Conservation (phyloP, 2,888 invertebrate genomes). For the Stenichneumon culpator region DNA sequence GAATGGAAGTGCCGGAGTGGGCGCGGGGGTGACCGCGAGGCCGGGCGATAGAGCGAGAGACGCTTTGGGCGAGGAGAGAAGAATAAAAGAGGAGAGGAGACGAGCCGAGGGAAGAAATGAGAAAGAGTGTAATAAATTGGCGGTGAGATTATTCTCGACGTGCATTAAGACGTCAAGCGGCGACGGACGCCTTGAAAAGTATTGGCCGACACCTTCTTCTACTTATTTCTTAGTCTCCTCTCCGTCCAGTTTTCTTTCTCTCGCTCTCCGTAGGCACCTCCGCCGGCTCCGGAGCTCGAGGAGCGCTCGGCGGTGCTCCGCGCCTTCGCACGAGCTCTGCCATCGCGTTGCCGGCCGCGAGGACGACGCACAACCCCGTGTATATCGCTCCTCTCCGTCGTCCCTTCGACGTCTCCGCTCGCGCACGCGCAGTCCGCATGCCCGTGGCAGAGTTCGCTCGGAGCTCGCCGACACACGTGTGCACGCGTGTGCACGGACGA, state of each 20-base stretch:
- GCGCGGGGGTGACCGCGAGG: slow-evolving; percentile 55
- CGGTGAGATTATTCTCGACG: slow-evolving; percentile 85
- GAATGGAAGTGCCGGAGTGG: slow-evolving; percentile 68
- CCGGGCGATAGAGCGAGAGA: slow-evolving; percentile 17
- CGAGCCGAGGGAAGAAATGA: slow-evolving; percentile 81
- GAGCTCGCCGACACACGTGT: slow-evolving; percentile 18
- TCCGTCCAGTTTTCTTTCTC: slow-evolving; percentile 11
- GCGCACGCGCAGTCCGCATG: slow-evolving; percentile 48
- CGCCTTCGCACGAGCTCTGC: slow-evolving; percentile 46
- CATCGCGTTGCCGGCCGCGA: slow-evolving; percentile 29
- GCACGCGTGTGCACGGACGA: not conserved
- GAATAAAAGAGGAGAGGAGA: slow-evolving; percentile 49
- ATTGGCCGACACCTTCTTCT: slow-evolving; percentile 83
- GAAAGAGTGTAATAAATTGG: slow-evolving; percentile 85
- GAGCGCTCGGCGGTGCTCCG: too few species aligned
- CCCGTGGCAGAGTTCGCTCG: not conserved
- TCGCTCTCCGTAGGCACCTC: slow-evolving; percentile 5
- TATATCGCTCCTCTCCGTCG: slow-evolving; percentile 40
- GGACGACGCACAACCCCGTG: slow-evolving; percentile 35
- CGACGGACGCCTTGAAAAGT: slow-evolving; percentile 84
- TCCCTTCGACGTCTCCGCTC: slow-evolving; percentile 47
- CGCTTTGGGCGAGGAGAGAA: slow-evolving; percentile 35
- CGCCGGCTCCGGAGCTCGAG: not conserved
- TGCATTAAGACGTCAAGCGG: slow-evolving; percentile 85
- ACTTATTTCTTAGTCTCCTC: slow-evolving; percentile 40